A percentile compares a stretch with the other conserved stretches of the same genome.
Evolutionary conservation across 2,797 vertebrate genomes (phyloP).

Genomic region (Acanthiza pusilla): DNA sequence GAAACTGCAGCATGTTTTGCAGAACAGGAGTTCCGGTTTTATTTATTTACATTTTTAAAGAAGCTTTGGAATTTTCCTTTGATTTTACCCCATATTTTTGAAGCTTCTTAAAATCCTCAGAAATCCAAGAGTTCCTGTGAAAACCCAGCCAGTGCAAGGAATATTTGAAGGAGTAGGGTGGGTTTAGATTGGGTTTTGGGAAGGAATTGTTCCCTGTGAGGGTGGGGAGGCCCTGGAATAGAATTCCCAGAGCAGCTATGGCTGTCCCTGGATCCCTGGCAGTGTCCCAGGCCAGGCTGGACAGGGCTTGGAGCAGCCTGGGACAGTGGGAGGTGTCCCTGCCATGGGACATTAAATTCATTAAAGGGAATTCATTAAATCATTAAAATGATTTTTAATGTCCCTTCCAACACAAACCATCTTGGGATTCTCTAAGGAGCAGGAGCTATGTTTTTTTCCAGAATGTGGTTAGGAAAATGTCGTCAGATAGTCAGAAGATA

Average conservation of each 20-base stretch:
- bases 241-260: neutral
- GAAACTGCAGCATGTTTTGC: neutral
- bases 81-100: neutral
- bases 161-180: neutral
- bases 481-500: neutral
- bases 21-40: neutral
- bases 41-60: neutral
- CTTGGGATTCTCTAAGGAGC: neutral
- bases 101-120: neutral
- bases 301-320: accelerated
- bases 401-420: neutral
- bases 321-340: accelerated
- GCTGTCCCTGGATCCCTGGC: neutral
- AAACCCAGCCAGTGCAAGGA: neutral
- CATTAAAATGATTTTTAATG: neutral
- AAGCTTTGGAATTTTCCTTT: neutral
- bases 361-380: too few species aligned
- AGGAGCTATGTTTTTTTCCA: neutral
- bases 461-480: neutral
- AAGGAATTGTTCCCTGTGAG: neutral
- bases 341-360: too few species aligned
- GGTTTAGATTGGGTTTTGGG: neutral
- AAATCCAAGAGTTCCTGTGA: neutral
- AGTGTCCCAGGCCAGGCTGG: accelerated
- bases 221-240: neutral